Conservation (phyloP, 2,113 vertebrate genomes). For the Forbesichthys agassizii region DNA sequence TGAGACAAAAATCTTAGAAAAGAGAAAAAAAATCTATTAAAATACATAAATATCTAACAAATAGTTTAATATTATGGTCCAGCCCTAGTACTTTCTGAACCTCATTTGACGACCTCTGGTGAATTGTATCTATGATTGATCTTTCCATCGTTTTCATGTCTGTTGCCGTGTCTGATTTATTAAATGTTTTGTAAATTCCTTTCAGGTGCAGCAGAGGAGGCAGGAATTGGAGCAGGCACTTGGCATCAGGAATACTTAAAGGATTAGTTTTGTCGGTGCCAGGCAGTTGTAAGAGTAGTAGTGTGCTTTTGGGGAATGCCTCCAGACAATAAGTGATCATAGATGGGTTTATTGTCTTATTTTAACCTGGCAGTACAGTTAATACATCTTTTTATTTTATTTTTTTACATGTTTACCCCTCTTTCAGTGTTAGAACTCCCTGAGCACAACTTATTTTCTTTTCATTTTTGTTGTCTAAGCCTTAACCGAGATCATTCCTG, state of each 20-base stretch:
- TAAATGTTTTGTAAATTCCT: constrained; percentile 27
- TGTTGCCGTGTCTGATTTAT: neutral
- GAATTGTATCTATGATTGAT: no score
- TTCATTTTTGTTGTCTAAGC: constrained; percentile 34
- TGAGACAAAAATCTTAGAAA: no score
- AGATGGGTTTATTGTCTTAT: constrained; percentile 48
- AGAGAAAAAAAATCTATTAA: no score
- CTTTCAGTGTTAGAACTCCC: neutral
- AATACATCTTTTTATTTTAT: constrained; percentile 21
- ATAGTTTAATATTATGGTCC: no score
- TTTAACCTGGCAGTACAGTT: constrained; percentile 29
- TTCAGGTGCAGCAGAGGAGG: constrained; percentile 94
- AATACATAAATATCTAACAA: no score
- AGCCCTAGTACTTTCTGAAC: no score
- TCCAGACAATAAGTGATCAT: constrained; percentile 29
- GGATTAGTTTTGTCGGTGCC: neutral
- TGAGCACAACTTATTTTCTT: constrained; percentile 34
- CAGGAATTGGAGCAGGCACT: constrained; percentile 98
- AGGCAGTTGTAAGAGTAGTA: constrained; percentile 1
- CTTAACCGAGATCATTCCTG: constrained; percentile 63
- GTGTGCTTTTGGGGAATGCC: constrained; percentile 21
- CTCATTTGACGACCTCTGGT: no score
- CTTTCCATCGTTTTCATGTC: neutral
- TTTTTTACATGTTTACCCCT: constrained; percentile 1
- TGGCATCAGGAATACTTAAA: constrained; percentile 93